Percentiles rank a stretch among this genome's conserved stretches.
These are phyloP conservation scores for Himantopus leucocephalus DNA, from an alignment of 2,113 vertebrate species.

Conservation along the genomic window DNA sequence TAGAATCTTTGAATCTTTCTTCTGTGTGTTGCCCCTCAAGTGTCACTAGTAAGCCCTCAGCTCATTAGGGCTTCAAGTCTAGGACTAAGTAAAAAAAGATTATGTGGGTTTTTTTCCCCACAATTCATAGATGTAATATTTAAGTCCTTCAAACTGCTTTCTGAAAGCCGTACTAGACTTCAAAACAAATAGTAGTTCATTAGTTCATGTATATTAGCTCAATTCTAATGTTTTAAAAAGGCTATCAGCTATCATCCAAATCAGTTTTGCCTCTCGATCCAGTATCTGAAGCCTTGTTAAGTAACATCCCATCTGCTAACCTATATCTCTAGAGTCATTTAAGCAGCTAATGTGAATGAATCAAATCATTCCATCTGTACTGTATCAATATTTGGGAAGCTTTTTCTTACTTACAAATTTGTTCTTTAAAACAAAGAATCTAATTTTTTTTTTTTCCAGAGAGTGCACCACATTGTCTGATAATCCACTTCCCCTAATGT, in stretches of 20 bases:
- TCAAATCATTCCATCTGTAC: slow-evolving; percentile 58
- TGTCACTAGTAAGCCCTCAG: background rate
- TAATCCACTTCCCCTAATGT: background rate
- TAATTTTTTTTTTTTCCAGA: background rate
- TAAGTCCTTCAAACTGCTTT: background rate
- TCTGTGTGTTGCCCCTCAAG: background rate
- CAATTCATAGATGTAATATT: background rate
- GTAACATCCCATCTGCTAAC: slow-evolving; percentile 49
- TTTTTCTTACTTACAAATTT: slow-evolving; percentile 1
- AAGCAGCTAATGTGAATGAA: slow-evolving; percentile 48
- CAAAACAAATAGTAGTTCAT: background rate
- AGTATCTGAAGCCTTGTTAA: slow-evolving; percentile 32
- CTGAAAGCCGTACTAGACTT: background rate
- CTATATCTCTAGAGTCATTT: slow-evolving; percentile 25
- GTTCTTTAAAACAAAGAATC: background rate
- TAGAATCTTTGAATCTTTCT: background rate
- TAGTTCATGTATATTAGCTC: background rate
- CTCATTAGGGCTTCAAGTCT: background rate
- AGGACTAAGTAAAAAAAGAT: background rate
- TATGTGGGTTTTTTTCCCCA: background rate
- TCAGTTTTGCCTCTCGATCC: background rate
- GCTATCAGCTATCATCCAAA: background rate
- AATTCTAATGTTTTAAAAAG: background rate
- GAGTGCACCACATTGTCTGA: background rate
- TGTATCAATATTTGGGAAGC: slow-evolving; percentile 58